A percentile compares a stretch with the other conserved stretches of the same genome.
Evolutionary conservation across 1,140 invertebrate genomes (phyloP).

Genomic region (Drosophila obscura): DNA sequence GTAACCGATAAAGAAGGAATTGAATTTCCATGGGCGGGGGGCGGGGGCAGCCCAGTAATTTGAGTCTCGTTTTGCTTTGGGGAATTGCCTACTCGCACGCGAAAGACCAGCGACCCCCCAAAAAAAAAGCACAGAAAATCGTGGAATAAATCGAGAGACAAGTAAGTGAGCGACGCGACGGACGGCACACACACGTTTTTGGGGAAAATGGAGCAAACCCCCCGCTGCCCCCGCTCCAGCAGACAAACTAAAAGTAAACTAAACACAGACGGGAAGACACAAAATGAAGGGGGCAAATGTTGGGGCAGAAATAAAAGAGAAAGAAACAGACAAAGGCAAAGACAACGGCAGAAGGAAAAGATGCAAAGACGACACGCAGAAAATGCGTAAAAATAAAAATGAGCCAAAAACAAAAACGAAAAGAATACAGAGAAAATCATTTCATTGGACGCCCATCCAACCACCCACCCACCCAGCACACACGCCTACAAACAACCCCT

Average conservation of each 20-base stretch:
- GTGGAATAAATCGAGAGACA: slow-evolving; percentile 68
- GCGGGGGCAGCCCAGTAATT: slow-evolving; percentile 63
- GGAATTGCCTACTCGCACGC: slow-evolving; percentile 58
- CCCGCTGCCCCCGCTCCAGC: slow-evolving; percentile 12
- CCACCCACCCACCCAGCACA: background rate
- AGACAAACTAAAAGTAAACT: slow-evolving; percentile 64
- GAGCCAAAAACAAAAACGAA: slow-evolving; percentile 48
- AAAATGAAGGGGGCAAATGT: slow-evolving; percentile 1
- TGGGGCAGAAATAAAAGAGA: slow-evolving; percentile 4
- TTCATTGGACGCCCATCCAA: slow-evolving; percentile 33
- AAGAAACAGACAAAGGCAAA: slow-evolving; percentile 7
- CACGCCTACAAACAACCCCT: slow-evolving; percentile 7
- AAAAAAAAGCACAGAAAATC: slow-evolving; percentile 20
- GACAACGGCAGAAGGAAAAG: slow-evolving; percentile 20
- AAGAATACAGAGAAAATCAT: slow-evolving; percentile 62
- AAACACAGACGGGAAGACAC: slow-evolving; percentile 36
- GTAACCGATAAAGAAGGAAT: slow-evolving; percentile 63
- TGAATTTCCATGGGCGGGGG: slow-evolving; percentile 15
- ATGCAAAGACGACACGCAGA: slow-evolving; percentile 67
- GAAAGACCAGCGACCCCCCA: slow-evolving; percentile 26
- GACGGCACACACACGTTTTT: slow-evolving; percentile 18
- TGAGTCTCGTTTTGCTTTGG: slow-evolving; percentile 41
- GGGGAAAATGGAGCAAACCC: slow-evolving; percentile 64
- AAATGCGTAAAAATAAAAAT: slow-evolving; percentile 82
- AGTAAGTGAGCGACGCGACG: slow-evolving; percentile 49